Evolutionary conservation across 2,113 vertebrate genomes (phyloP).

Genomic region (Patagioenas fasciata): DNA sequence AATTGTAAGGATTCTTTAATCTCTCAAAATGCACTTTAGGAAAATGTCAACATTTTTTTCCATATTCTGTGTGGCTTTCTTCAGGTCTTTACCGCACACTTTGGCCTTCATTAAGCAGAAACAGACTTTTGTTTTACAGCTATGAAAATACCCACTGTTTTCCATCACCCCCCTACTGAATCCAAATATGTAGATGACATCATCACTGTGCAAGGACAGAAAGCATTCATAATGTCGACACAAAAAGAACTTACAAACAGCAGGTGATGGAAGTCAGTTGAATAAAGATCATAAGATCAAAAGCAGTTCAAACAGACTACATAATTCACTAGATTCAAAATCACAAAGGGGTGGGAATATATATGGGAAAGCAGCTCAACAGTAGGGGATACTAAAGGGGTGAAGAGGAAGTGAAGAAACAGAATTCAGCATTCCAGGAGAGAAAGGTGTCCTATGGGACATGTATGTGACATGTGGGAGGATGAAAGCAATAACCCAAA

Average conservation of each 20-base stretch:
- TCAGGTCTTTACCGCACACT: neutral
- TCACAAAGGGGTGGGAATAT: neutral
- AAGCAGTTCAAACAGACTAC: neutral
- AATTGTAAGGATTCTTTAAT: neutral
- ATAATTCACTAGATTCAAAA: neutral
- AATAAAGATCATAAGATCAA: neutral
- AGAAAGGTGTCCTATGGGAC: neutral
- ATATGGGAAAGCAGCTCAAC: neutral
- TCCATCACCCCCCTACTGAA: neutral
- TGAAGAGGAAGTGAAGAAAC: neutral
- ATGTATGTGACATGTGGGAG: neutral
- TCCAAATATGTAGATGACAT: neutral
- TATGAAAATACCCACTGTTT: neutral
- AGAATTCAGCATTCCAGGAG: neutral
- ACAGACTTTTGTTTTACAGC: neutral
- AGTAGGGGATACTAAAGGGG: neutral
- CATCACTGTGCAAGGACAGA: neutral
- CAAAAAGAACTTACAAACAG: neutral
- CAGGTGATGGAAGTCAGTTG: neutral
- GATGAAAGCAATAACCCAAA: neutral
- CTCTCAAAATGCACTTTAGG: neutral
- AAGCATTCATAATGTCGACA: neutral
- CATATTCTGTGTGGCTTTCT: neutral
- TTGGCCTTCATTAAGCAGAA: neutral
- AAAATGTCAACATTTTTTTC: neutral